phyloP scores from a whole-genome alignment of 2,113 vertebrate species.

The Ceyx cyanopectus region DNA sequence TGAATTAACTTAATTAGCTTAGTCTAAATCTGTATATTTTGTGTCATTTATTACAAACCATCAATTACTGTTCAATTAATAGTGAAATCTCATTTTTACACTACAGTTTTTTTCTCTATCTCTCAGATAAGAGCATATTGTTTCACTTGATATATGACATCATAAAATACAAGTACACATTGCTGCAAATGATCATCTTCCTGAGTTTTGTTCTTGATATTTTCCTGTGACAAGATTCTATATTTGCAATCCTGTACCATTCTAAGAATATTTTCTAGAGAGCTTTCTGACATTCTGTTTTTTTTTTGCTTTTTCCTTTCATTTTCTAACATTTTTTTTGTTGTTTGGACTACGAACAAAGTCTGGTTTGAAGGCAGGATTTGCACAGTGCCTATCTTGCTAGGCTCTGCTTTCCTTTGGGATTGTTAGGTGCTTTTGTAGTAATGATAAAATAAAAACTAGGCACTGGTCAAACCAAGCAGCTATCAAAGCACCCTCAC shows the following conservation, averaged over 20 bases:
- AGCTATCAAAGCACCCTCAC: neutral
- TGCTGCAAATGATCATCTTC: neutral
- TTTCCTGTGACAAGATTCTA: neutral
- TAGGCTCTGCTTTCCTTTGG: neutral
- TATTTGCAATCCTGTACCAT: neutral
- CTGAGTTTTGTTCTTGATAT: neutral
- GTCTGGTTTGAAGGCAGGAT: neutral
- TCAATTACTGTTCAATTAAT: neutral
- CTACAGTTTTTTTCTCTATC: neutral
- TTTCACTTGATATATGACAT: neutral
- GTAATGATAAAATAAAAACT: neutral
- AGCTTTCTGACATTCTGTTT: neutral
- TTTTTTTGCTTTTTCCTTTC: neutral
- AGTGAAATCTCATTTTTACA: neutral
- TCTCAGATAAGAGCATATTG: neutral
- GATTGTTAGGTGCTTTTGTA: neutral
- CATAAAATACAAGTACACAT: neutral
- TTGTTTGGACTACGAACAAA: slow-evolving; percentile 22
- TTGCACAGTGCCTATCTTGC: neutral
- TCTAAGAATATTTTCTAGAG: neutral
- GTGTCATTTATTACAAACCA: neutral
- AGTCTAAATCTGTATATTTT: neutral
- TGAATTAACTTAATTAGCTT: neutral
- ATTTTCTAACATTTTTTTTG: slow-evolving; percentile 11
- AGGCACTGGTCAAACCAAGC: neutral